A percentile compares a stretch with the other conserved stretches of the same genome.
Evolutionary conservation across 1,140 invertebrate genomes (phyloP).

Genomic region (Hypothenemus hampei): DNA sequence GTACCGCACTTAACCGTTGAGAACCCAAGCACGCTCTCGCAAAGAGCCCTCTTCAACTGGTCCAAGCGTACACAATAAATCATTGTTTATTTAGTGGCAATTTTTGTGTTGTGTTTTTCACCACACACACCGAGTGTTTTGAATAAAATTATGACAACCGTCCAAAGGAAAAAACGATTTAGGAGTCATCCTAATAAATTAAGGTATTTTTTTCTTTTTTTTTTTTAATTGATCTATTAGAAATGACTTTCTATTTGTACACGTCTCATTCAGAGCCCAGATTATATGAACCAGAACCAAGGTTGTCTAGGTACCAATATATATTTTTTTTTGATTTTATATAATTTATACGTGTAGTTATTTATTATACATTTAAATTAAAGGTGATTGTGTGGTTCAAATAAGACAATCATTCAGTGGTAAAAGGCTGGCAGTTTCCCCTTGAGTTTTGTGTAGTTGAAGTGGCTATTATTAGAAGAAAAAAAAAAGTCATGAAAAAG

Average conservation of each 20-base stretch:
- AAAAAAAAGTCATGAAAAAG: background rate
- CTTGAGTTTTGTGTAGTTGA: background rate
- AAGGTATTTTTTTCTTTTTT: slow-evolving; percentile 11
- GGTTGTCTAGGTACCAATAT: slow-evolving; percentile 10
- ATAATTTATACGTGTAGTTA: background rate
- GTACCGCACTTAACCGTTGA: slow-evolving; percentile 26
- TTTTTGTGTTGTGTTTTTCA: background rate
- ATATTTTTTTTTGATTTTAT: too few relatives aligned
- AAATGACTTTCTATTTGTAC: background rate
- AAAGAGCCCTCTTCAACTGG: background rate
- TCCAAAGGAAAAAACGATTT: slow-evolving; percentile 8
- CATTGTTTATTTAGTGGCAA: background rate
- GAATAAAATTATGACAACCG: background rate
- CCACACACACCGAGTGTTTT: too few relatives aligned
- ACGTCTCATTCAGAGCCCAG: background rate
- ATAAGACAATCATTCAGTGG: too few relatives aligned
- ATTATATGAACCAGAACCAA: slow-evolving; percentile 12
- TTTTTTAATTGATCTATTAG: background rate
- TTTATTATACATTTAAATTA: background rate
- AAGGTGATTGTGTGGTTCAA: slow-evolving; percentile 1
- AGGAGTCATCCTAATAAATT: slow-evolving; percentile 11
- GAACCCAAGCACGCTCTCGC: background rate
- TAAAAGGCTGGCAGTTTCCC: background rate
- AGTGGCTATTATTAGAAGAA: slow-evolving; percentile 1
- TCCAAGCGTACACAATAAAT: background rate